Conservation (phyloP, 2,113 vertebrate genomes). For the Symphodus melops region DNA sequence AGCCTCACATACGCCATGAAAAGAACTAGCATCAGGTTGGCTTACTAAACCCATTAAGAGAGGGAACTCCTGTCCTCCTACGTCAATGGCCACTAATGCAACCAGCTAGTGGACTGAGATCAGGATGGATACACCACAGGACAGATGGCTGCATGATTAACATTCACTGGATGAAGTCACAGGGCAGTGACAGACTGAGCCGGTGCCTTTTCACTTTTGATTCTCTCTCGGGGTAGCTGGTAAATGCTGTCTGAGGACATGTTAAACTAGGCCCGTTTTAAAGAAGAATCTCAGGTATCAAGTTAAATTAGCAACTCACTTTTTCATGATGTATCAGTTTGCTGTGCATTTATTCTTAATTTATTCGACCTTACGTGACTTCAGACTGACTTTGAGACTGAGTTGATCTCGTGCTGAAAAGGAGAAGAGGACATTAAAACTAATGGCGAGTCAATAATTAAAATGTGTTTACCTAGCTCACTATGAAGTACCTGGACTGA, state of each 20-base stretch:
- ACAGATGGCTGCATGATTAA: slow-evolving; percentile 75
- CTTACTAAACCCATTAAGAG: slow-evolving; percentile 58
- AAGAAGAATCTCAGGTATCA: no score
- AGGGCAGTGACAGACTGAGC: slow-evolving; percentile 15
- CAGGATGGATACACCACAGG: slow-evolving; percentile 42
- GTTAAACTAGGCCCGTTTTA: no score
- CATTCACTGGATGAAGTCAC: slow-evolving; percentile 50
- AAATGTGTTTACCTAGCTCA: no score
- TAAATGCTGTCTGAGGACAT: slow-evolving; percentile 7
- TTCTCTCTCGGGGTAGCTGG: background rate
- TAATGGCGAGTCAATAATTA: no score
- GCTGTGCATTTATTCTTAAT: background rate
- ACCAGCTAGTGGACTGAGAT: slow-evolving; percentile 45
- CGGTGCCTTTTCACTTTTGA: slow-evolving; percentile 34
- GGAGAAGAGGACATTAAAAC: no score
- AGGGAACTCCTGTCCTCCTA: slow-evolving; percentile 69
- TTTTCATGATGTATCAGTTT: background rate
- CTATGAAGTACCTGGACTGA: no score
- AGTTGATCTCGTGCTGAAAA: no score
- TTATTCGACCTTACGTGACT: background rate
- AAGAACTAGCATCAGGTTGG: slow-evolving; percentile 26
- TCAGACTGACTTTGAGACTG: background rate
- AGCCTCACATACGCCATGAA: slow-evolving; percentile 38
- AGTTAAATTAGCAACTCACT: background rate
- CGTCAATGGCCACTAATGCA: slow-evolving; percentile 71